Percentiles rank a stretch among this genome's conserved stretches.
Evolutionary conservation across 2,113 vertebrate species (phyloP).

Genomic region (Hiodon alosoides): DNA sequence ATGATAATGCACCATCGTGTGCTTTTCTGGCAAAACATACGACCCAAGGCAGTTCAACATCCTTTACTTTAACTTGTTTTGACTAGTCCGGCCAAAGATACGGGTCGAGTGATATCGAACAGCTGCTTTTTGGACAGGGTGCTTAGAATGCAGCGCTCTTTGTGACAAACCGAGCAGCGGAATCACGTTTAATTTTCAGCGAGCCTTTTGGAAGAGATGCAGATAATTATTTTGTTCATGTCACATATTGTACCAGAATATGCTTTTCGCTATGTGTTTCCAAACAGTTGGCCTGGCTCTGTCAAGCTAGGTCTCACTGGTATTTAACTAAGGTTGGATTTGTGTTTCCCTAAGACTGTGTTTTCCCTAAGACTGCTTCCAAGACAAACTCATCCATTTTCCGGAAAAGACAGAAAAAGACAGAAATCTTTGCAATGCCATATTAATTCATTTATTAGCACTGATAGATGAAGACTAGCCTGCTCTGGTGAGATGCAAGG

Average conservation of each 20-base stretch:
- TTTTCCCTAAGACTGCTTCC: conserved; percentile 9
- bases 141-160: conserved; percentile 31
- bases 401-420: conserved; percentile 5
- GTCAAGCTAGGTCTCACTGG: conserved; percentile 32
- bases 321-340: conserved; percentile 10
- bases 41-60: conserved; percentile 44
- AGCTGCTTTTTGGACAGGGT: conserved; percentile 29
- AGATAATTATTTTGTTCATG: conserved; percentile 25
- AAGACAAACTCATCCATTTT: conserved; percentile 26
- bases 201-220: conserved; percentile 11
- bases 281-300: conserved; percentile 23
- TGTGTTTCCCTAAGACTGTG: background rate
- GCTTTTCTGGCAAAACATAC: conserved; percentile 19
- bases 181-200: conserved; percentile 13
- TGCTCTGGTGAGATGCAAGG: conserved; percentile 19
- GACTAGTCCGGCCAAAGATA: conserved; percentile 48
- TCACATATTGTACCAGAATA: conserved; percentile 25
- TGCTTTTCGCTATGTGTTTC: conserved; percentile 32
- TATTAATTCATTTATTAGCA: conserved; percentile 30
- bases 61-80: conserved; percentile 49
- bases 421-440: background rate
- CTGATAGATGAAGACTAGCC: conserved; percentile 25
- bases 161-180: conserved; percentile 24
- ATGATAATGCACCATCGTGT: conserved; percentile 1
- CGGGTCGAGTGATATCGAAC: conserved; percentile 34